Percentiles rank a stretch among this genome's conserved stretches.
These are phyloP conservation scores for Melitaea athalia DNA, from an alignment of 2,888 invertebrate genomes.

Conservation along the genomic window DNA sequence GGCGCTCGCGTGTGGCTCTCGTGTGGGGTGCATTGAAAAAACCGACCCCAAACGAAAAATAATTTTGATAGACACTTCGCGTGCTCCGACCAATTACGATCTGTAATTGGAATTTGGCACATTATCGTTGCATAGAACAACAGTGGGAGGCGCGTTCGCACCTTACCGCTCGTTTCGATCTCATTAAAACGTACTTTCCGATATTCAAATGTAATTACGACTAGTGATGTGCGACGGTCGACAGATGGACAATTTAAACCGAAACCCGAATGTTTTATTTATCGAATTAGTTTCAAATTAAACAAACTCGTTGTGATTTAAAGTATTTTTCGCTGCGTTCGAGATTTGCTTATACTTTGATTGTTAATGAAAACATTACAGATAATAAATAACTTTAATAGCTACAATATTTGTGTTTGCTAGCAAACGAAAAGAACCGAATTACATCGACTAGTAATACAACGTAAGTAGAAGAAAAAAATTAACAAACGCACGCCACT, in stretches of 20 bases:
- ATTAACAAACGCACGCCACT: too few species aligned
- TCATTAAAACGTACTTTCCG: constrained; percentile 65
- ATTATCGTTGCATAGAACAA: constrained; percentile 72
- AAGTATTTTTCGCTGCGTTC: background rate
- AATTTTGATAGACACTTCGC: constrained; percentile 82
- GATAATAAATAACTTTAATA: background rate
- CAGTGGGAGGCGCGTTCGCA: constrained; percentile 68
- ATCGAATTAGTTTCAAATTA: constrained; percentile 14
- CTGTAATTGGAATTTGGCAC: constrained; percentile 76
- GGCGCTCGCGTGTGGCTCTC: constrained; percentile 67
- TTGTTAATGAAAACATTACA: background rate
- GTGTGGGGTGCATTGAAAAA: constrained; percentile 67
- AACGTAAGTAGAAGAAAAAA: too few species aligned
- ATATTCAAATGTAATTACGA: constrained; percentile 30
- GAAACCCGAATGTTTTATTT: constrained; percentile 20
- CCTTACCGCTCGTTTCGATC: constrained; percentile 60
- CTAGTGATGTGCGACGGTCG: constrained; percentile 26
- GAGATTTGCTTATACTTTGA: constrained; percentile 1
- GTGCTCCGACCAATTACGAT: constrained; percentile 72
- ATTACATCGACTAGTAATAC: too few species aligned
- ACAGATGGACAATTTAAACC: constrained; percentile 4
- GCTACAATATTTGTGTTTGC: background rate
- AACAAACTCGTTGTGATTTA: background rate
- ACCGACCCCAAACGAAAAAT: constrained; percentile 68
- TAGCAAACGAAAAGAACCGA: too few species aligned